Conservation (phyloP, 2,888 invertebrate species). For the Cyclophora albipunctata region DNA sequence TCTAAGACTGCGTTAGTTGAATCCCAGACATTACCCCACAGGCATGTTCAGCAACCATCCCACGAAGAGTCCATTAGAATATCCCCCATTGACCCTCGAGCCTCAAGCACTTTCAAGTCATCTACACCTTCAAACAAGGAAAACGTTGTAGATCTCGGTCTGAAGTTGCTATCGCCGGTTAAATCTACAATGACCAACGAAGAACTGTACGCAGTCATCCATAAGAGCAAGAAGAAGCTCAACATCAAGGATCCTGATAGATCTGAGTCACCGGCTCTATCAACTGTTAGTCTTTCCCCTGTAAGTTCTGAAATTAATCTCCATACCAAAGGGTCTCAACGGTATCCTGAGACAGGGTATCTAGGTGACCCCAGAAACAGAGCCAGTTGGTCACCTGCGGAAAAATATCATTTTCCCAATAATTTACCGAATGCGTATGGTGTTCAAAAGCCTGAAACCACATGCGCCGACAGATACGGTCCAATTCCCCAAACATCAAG, state of each 20-base stretch:
- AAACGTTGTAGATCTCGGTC: slow-evolving; percentile 65
- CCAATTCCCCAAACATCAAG: slow-evolving; percentile 83
- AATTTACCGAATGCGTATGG: slow-evolving; percentile 28
- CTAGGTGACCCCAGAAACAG: slow-evolving; percentile 73
- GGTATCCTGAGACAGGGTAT: slow-evolving; percentile 78
- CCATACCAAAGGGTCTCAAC: slow-evolving; percentile 56
- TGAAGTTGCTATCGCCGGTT: slow-evolving; percentile 77
- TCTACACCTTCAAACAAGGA: slow-evolving; percentile 79
- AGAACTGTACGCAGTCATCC: slow-evolving; percentile 84
- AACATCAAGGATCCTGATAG: slow-evolving; percentile 78
- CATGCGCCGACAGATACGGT: slow-evolving; percentile 79
- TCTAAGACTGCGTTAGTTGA: slow-evolving; percentile 27
- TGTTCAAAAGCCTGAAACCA: slow-evolving; percentile 51
- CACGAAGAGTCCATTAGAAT: slow-evolving; percentile 71
- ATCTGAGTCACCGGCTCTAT: slow-evolving; percentile 63
- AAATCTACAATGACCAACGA: slow-evolving; percentile 86
- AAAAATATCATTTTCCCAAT: slow-evolving; percentile 48
- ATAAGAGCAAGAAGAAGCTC: slow-evolving; percentile 83
- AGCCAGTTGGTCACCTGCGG: slow-evolving; percentile 79
- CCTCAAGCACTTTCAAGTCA: slow-evolving; percentile 76
- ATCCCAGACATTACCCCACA: slow-evolving; percentile 22
- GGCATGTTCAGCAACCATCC: slow-evolving; percentile 4
- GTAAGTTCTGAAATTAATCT: slow-evolving; percentile 67
- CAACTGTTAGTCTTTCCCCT: slow-evolving; percentile 65
- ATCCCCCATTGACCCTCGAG: slow-evolving; percentile 81